Conservation (phyloP, 2,888 invertebrate genomes). For the Pecten maximus region DNA sequence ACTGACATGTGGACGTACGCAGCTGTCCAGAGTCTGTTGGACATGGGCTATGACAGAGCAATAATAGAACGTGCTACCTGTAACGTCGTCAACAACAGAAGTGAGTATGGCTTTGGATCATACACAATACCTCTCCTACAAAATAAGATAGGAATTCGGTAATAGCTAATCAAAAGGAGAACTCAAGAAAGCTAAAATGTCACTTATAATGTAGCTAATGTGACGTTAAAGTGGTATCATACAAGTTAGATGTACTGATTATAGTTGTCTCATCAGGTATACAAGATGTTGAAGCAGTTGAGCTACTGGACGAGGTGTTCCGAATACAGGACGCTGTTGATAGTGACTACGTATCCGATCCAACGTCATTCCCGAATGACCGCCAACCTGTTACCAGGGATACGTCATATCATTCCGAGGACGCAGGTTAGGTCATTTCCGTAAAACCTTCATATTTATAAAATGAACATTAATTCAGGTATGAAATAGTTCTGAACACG, state of each 20-base stretch:
- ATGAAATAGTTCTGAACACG: too few relatives aligned
- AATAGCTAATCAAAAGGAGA: too few relatives aligned
- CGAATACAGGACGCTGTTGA: neutral
- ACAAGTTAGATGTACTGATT: neutral
- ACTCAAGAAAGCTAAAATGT: too few relatives aligned
- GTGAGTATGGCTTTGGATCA: neutral
- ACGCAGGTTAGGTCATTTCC: neutral
- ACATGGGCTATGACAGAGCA: conserved; percentile 35
- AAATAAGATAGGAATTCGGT: too few relatives aligned
- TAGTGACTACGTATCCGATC: neutral
- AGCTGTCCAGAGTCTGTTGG: conserved; percentile 36
- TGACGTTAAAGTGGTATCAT: neutral
- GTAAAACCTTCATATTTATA: neutral
- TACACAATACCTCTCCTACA: too few relatives aligned
- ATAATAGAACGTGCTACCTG: conserved; percentile 1
- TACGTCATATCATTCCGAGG: neutral
- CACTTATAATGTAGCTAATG: neutral
- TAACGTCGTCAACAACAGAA: neutral
- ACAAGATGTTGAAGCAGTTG: neutral
- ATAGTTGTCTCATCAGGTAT: neutral
- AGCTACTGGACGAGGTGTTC: neutral
- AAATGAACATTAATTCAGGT: too few relatives aligned
- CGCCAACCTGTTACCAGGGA: neutral
- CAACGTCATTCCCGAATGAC: neutral
- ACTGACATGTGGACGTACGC: neutral